Conservation (phyloP, 2,797 vertebrate genomes). For the Prionace glauca region DNA sequence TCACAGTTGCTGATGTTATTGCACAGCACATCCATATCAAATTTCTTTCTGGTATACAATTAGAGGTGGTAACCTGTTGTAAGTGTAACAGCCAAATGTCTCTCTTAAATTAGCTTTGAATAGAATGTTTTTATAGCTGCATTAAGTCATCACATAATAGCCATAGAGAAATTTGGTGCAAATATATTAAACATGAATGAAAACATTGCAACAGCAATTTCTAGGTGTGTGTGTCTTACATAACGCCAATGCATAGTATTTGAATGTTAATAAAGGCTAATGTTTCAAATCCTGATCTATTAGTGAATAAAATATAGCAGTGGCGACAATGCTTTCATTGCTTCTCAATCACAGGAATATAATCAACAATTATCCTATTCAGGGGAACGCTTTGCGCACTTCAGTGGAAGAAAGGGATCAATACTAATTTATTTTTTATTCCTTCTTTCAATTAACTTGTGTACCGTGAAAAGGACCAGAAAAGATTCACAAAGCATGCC, state of each 20-base stretch:
- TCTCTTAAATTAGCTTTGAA: background rate
- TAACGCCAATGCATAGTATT: background rate
- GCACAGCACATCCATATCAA: background rate
- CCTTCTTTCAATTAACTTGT: background rate
- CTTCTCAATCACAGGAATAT: background rate
- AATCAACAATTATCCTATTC: background rate
- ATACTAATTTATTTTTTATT: background rate
- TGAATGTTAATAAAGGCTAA: background rate
- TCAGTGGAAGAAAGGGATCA: background rate
- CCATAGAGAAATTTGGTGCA: background rate
- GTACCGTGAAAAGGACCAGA: too few relatives aligned
- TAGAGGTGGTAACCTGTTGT: background rate
- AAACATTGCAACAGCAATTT: background rate
- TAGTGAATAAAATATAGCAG: background rate
- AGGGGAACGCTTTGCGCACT: too few relatives aligned
- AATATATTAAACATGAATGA: background rate
- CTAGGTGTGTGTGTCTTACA: background rate
- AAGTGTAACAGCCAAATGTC: background rate
- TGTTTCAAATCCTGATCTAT: background rate
- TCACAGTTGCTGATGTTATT: background rate
- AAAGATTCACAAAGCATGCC: background rate
- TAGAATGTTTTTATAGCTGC: background rate
- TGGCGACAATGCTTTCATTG: background rate
- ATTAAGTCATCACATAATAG: background rate
- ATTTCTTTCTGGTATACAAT: background rate